phyloP scores from a whole-genome alignment of 2,888 invertebrate genomes.

The Callyntrura sp. region DNA sequence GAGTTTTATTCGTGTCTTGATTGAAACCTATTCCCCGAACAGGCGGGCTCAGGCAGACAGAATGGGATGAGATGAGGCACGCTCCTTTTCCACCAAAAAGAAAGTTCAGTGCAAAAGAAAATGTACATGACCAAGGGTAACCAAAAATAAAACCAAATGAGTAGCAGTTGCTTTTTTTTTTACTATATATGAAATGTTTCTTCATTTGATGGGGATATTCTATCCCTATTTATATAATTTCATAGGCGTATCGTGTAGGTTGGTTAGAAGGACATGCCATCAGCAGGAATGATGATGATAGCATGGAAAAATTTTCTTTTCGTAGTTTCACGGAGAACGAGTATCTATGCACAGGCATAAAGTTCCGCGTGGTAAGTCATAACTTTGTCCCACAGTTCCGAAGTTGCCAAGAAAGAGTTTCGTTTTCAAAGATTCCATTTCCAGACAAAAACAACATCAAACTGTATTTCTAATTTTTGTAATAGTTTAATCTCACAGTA shows the following conservation, averaged over 20 bases:
- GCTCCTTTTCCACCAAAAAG: constrained; percentile 15
- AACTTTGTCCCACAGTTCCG: neutral
- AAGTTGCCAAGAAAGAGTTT: neutral
- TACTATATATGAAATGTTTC: neutral
- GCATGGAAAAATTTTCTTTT: neutral
- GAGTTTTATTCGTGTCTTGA: constrained; percentile 22
- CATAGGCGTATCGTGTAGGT: neutral
- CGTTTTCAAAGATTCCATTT: neutral
- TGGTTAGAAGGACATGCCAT: neutral
- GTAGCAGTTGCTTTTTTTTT: constrained; percentile 1
- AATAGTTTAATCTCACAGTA: neutral
- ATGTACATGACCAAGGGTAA: constrained; percentile 45
- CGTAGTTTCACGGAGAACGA: neutral
- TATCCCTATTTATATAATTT: neutral
- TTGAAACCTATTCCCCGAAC: constrained; percentile 1
- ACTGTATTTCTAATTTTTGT: neutral
- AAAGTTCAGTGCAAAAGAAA: neutral
- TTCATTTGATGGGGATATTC: neutral
- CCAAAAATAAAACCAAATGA: constrained; percentile 32
- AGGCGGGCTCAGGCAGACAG: neutral
- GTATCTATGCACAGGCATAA: neutral
- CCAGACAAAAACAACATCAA: neutral
- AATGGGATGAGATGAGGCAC: neutral
- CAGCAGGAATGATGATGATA: neutral
- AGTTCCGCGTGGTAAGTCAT: neutral